phyloP scores from a whole-genome alignment of 2,113 vertebrate genomes.

The Microtus montanus region DNA sequence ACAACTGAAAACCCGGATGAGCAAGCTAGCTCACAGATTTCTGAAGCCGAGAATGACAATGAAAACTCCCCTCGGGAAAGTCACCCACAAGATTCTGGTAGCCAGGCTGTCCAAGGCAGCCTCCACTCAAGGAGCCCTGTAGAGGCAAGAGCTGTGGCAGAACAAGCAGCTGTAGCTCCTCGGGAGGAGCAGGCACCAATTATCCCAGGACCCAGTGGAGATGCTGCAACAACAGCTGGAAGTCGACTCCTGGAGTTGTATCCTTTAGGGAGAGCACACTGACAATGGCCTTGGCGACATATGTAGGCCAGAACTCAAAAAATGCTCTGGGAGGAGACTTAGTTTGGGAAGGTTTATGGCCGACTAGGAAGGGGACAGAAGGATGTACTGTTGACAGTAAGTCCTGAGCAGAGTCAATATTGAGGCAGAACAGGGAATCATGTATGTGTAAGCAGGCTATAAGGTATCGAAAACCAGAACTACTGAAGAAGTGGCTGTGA shows the following conservation, averaged over 20 bases:
- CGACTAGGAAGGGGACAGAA: not conserved
- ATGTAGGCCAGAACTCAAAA: not conserved
- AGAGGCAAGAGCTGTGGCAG: not conserved
- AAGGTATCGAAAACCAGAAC: not conserved
- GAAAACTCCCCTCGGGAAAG: not conserved
- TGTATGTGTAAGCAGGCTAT: not conserved
- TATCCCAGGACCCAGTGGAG: not conserved
- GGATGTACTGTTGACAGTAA: no score
- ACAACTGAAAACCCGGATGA: not conserved
- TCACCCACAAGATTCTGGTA: not conserved
- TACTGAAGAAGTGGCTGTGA: not conserved
- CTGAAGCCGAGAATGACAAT: not conserved
- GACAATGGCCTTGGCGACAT: not conserved
- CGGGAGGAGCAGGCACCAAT: not conserved
- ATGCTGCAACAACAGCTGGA: not conserved
- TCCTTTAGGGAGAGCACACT: not conserved
- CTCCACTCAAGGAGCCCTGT: not conserved
- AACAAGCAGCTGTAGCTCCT: not conserved
- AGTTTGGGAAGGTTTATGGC: not conserved
- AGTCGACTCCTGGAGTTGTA: not conserved
- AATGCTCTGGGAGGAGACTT: not conserved
- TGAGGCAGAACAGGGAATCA: not conserved
- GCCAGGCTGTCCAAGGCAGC: no score
- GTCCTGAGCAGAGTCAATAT: not conserved
- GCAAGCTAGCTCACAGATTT: not conserved